Base-by-base conservation (phyloP, 2,797 vertebrate genomes). In the Parauchenoglanis ngamensis region DNA sequence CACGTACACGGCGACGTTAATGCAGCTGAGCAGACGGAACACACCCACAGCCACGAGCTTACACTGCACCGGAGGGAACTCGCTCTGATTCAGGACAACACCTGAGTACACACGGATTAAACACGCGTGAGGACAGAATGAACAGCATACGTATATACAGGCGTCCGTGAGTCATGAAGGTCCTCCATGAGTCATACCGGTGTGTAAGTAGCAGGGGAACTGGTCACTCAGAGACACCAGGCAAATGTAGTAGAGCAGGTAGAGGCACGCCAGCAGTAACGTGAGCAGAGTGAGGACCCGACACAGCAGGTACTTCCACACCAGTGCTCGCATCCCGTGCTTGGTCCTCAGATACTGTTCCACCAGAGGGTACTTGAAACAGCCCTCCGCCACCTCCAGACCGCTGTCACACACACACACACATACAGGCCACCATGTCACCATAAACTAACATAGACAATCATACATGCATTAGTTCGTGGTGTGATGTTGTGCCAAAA, bases 291-390 rank as follows among this genome's bases (percentile, higher is more conserved):
- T 98, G 75, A 97, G 90, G 85, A 94, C 91, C 7, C 96, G 96
- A 87, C 98, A 98, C 5, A 91, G 90, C 40, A 99, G 92, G 90
- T 99, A 99, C 80, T 95, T 97, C 25, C 95, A 61, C 44, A 98
- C 96, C 8, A 99, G 94, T 76, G 91, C 85, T 86, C 84, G 94
- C 15, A 96, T 96, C 81, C 91, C 93, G 78, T 94, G 96, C 92
- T 99, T 99, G 0, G 97, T 98, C 94, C 97, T 98, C 92, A 99
- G 94, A 91, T 99, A 99, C 91, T 98, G 97, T 90, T 99, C 97
- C 91, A 99, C 98, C 68, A 99, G 95, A 11, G 98, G 98, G 88
- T 98, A 98, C 88, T 98, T 98, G 90, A 98, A 97, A 92, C 97
- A 95, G 92, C 94, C 95, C 92, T 98, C 98, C 0, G 96, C 93